These are phyloP conservation scores for Drusus annulatus DNA, from an alignment of 1,140 invertebrate genomes.

Conservation along the genomic window DNA sequence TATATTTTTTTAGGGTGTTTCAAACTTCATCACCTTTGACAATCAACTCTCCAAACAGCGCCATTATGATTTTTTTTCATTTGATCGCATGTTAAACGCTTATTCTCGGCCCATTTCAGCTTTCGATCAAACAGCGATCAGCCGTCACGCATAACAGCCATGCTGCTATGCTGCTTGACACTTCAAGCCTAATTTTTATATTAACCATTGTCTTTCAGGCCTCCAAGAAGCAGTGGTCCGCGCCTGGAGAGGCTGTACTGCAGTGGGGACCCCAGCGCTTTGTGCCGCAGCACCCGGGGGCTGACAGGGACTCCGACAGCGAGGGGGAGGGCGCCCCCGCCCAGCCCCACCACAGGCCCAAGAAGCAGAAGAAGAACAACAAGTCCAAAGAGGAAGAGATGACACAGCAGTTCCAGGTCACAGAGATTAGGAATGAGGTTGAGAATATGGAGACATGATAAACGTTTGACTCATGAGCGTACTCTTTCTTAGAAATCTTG, in stretches of 20 bases:
- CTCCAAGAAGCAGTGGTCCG: constrained; percentile 61
- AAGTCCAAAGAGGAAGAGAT: constrained; percentile 22
- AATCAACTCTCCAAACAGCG: no score
- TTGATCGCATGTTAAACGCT: no score
- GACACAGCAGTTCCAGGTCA: constrained; percentile 50
- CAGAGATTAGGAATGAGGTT: constrained; percentile 64
- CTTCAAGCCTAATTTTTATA: no score
- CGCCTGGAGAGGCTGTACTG: constrained; percentile 63
- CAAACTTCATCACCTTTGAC: no score
- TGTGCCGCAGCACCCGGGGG: constrained; percentile 74
- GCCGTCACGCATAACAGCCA: no score
- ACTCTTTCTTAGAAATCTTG: no score
- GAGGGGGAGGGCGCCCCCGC: constrained; percentile 62
- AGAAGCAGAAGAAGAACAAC: constrained; percentile 48
- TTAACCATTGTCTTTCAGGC: constrained; percentile 41
- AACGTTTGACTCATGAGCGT: background rate
- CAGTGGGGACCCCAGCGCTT: constrained; percentile 61
- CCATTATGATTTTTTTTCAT: no score
- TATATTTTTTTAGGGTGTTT: no score
- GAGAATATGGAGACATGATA: constrained; percentile 55
- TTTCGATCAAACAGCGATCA: no score
- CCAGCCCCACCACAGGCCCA: constrained; percentile 7
- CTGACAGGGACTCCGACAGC: constrained; percentile 71
- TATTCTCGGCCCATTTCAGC: no score
- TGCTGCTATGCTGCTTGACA: no score